These are phyloP conservation scores for Ophiodon elongatus DNA, from an alignment of 2,113 vertebrate species.

Conservation along the genomic window DNA sequence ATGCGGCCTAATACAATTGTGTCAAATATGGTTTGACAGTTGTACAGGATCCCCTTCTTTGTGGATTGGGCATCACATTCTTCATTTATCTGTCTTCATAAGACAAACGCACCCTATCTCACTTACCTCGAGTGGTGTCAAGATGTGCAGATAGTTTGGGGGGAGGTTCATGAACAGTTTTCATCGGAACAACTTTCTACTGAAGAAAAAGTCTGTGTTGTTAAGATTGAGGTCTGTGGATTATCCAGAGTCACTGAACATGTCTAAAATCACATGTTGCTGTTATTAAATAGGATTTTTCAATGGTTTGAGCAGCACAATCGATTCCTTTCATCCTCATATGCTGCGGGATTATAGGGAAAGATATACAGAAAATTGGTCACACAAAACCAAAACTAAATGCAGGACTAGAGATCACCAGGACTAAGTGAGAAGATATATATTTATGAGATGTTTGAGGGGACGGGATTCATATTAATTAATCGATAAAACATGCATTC, in stretches of 20 bases:
- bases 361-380: neutral
- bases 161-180: neutral
- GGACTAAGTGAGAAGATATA: neutral
- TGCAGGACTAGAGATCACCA: neutral
- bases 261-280: neutral
- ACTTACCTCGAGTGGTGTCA: neutral
- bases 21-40: conserved; percentile 2
- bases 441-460: neutral
- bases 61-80: neutral
- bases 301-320: neutral
- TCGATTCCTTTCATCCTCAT: neutral
- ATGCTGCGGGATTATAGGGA: neutral
- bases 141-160: neutral
- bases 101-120: neutral
- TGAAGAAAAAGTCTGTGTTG: neutral
- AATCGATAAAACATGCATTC: neutral
- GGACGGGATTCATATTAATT: neutral
- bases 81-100: neutral
- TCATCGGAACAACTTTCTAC: neutral
- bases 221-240: neutral
- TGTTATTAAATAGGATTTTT: conserved; percentile 1
- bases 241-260: neutral
- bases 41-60: neutral
- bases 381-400: neutral
- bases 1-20: conserved; percentile 13